These are phyloP conservation scores for Cheirogaleus major DNA, from an alignment of 2,797 vertebrate species.

Conservation along the genomic window DNA sequence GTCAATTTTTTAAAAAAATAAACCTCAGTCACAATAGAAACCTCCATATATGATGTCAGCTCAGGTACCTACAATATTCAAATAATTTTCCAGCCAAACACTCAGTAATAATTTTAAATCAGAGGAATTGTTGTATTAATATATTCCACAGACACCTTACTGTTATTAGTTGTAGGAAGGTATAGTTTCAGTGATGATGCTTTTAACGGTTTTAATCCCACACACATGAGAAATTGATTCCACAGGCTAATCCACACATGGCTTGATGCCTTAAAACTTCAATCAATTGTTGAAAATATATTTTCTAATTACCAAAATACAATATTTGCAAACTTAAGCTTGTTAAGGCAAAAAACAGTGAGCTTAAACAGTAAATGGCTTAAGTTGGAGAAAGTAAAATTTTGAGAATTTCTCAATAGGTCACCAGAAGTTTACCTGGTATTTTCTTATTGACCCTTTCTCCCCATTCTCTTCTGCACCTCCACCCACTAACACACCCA, in stretches of 20 bases:
- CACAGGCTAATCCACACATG: constrained; percentile 67
- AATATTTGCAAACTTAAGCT: constrained; percentile 50
- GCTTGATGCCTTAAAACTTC: constrained; percentile 69
- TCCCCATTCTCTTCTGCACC: constrained; percentile 7
- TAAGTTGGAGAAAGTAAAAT: neutral
- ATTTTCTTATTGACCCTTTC: constrained; percentile 59
- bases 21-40: constrained; percentile 70
- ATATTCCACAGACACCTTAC: constrained; percentile 81
- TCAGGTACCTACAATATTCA: constrained; percentile 69
- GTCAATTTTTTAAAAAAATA: constrained; percentile 75
- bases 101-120: constrained; percentile 79
- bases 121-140: constrained; percentile 77
- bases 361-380: neutral
- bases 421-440: constrained; percentile 33
- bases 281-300: constrained; percentile 65
- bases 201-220: constrained; percentile 83
- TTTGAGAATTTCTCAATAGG: constrained; percentile 68
- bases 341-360: neutral
- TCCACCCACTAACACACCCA: constrained; percentile 59
- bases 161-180: constrained; percentile 83
- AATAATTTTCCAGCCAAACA: constrained; percentile 80
- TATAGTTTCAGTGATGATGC: constrained; percentile 82
- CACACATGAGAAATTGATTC: constrained; percentile 85
- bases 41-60: constrained; percentile 33
- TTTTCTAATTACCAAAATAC: neutral